Base-by-base conservation (phyloP, 2,797 vertebrate genomes). In the Amphiprion clarkii region DNA sequence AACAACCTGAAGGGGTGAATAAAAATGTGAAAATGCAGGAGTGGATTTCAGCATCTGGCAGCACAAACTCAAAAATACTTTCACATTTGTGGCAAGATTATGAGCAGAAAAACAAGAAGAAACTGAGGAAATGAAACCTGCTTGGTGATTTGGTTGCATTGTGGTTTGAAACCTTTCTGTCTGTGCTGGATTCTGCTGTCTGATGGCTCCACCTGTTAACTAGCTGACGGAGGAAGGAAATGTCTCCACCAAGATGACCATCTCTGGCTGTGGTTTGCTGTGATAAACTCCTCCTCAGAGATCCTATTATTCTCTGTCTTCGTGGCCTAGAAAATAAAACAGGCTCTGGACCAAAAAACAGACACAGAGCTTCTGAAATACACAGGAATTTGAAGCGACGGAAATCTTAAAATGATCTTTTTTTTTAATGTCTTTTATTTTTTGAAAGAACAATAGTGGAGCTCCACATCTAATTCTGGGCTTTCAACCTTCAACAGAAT, bases 221-320 rank as follows among this genome's bases (percentile, higher is more conserved):
- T 57, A 23, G 51, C 72, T 40, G 39, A 53, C 44, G 76, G 76
- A 88, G 91, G 90, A 93, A 91, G 92, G 92, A 94, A 93, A 87
- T 29, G 87, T 78, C 87, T 87, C 86, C 85, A 84, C 87, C 88
- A 85, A 92, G 89, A 93, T 93, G 79, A 70, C 33, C 83, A 91
- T 92, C 92, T 88, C 76, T 82, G 68, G 64, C 53, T 73, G 66
- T 33, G 49, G 59, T 84, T 71, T 60, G 21, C 70, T 76, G 64
- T 62, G 68, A 74, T 53, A 74, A 79, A 62, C 70, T 63, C 83
- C 65, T 81, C 69, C 60, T 36, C 29, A 52, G 67, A 70, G 19
- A 77, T 27, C 25, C 42, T n/a, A 25, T 54, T 9, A 57, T 29
- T 67, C 21, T 71, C 31, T 55, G 23, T 36, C 40, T 31, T 66